These are phyloP conservation scores for Epizoanthus fatuus DNA, from an alignment of 92 coral and sea anemone species.

Conservation along the genomic window DNA sequence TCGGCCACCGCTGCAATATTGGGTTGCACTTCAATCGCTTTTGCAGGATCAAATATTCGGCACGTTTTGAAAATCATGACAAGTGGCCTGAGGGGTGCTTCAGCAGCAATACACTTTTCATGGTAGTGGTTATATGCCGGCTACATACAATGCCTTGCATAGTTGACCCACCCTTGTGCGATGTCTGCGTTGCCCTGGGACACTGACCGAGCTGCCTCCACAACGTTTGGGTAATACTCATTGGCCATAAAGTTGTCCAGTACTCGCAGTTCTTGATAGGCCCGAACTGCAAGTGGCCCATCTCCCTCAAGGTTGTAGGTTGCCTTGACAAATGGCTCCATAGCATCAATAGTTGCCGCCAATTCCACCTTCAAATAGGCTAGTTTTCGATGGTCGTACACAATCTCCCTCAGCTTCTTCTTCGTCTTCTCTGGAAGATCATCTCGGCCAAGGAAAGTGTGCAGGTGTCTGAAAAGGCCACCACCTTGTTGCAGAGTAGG, in stretches of 20 bases:
- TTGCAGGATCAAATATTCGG: slow-evolving; percentile 52
- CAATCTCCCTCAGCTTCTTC: too few relatives aligned
- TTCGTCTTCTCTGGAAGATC: neutral
- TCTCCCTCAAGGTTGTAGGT: slow-evolving; percentile 70
- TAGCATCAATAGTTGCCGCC: slow-evolving; percentile 55
- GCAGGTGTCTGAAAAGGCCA: slow-evolving; percentile 47
- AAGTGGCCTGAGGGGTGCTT: slow-evolving; percentile 68
- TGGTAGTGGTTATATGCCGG: slow-evolving; percentile 58
- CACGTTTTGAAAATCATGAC: slow-evolving; percentile 63
- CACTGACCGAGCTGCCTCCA: slow-evolving; percentile 38
- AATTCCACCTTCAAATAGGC: slow-evolving; percentile 56
- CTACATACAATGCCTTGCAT: slow-evolving; percentile 61
- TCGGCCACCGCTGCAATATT: slow-evolving; percentile 45
- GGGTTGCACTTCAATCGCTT: slow-evolving; percentile 58
- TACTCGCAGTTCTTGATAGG: slow-evolving; percentile 51
- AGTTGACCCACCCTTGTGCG: slow-evolving; percentile 56
- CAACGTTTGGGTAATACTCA: slow-evolving; percentile 44
- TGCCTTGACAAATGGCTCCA: slow-evolving; percentile 57
- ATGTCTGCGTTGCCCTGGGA: slow-evolving; percentile 38
- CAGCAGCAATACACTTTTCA: slow-evolving; percentile 37
- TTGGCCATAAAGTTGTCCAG: slow-evolving; percentile 32
- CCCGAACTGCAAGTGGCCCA: slow-evolving; percentile 51
- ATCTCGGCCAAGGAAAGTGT: slow-evolving; percentile 30
- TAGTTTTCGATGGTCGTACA: neutral
- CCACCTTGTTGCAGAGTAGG: slow-evolving; percentile 71